phyloP scores from a whole-genome alignment of 2,113 vertebrate species.

The Carollia perspicillata region DNA sequence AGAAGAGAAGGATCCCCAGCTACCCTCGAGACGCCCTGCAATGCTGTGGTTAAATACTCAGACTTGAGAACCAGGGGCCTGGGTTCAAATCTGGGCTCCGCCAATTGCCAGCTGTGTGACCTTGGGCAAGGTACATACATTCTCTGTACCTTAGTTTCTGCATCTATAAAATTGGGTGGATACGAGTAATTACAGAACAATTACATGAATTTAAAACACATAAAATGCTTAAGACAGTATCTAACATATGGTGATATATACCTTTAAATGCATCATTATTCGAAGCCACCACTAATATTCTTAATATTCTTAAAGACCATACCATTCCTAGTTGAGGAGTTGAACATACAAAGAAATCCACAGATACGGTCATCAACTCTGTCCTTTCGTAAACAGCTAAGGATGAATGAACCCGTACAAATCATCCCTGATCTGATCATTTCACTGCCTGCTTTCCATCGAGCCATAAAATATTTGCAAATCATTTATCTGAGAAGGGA shows the following conservation, averaged over 20 bases:
- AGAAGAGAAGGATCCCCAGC: not conserved
- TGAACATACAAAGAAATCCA: not conserved
- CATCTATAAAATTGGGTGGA: not conserved
- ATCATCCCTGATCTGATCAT: not conserved
- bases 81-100: not conserved
- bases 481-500: not conserved
- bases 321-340: not conserved
- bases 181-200: not conserved
- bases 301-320: not conserved
- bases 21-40: not conserved
- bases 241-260: not conserved
- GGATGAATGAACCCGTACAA: not conserved
- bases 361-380: not conserved
- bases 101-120: not conserved
- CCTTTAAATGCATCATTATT: not conserved
- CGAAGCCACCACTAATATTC: not conserved
- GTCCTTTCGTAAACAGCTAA: not conserved
- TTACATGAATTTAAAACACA: not conserved
- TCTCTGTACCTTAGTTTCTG: not conserved
- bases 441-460: not conserved
- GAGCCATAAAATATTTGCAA: not conserved
- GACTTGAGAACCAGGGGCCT: not conserved
- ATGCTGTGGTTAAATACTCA: not conserved
- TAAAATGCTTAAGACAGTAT: not conserved
- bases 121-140: fast-evolving